Percentiles rank a stretch among this genome's conserved stretches.
These are phyloP conservation scores for Crypturellus tataupa DNA, from an alignment of 2,797 vertebrate genomes.

Conservation along the genomic window DNA sequence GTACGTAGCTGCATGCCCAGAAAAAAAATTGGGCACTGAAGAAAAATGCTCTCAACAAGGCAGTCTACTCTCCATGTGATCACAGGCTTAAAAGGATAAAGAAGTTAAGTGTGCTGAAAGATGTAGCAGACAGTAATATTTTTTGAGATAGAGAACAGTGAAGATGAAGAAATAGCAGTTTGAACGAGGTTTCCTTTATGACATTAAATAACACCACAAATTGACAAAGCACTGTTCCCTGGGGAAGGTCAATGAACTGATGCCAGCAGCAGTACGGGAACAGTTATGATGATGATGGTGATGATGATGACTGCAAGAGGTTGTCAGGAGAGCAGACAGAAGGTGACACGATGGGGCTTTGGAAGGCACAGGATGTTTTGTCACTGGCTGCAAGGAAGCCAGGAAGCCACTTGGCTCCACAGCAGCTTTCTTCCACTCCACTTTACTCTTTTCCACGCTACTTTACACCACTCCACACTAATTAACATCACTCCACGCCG, in stretches of 20 bases:
- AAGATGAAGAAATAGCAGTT: neutral
- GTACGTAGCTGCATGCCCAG: neutral
- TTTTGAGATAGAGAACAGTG: neutral
- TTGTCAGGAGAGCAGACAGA: rapidly evolving
- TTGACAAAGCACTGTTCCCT: neutral
- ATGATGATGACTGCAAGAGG: neutral
- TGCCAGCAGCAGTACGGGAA: neutral
- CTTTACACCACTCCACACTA: too few species aligned
- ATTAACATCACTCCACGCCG: too few species aligned
- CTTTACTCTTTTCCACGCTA: too few species aligned
- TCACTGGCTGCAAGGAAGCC: neutral
- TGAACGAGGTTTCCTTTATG: neutral
- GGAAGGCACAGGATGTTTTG: neutral
- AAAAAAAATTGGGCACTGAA: neutral
- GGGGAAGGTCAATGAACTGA: neutral
- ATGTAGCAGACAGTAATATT: neutral
- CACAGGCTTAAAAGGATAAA: neutral
- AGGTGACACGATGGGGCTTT: neutral
- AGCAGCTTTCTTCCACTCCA: too few species aligned
- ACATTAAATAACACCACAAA: neutral
- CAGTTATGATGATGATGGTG: neutral
- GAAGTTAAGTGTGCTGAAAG: neutral
- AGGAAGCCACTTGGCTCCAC: neutral
- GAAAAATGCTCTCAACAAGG: neutral
- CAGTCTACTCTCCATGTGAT: neutral